Base-by-base conservation (phyloP, 1,140 invertebrate genomes). In the Heliconius congener region DNA sequence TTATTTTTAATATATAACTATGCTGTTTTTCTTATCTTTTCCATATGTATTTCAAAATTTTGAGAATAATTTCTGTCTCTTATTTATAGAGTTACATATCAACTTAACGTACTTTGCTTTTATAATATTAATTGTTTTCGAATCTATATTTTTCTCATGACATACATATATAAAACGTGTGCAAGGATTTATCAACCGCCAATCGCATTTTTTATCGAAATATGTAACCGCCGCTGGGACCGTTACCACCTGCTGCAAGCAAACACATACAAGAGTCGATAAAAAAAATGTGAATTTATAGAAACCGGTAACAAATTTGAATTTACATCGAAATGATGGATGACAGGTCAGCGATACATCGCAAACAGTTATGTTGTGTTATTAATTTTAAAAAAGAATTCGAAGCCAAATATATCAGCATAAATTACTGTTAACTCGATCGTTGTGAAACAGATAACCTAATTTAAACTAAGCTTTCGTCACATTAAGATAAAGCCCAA, bases 211-310 rank as follows among this genome's bases (percentile, higher is more conserved):
- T 92, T 93, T 91, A 86, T 83, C 84, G 70, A 34, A 83, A 90
- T 83, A 87, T 89, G 87, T 90, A 93, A 93, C 92, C 89, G 92
- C 84, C 92, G 86, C 57, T 60, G 80, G 76, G 83, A 89, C 92
- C 92, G 92, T 93, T 93, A 91, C 57, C 92, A 92, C 91, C 92
- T 91, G 90, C 84, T 83, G 74, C 74, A 71, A 76, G 60, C 74
- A 27, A 42, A 77, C 72, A 57, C 11, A 76, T 46, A 77, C 60
- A 78, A 46, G 71, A 77, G 6, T n/a, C 27, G n/a, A 76, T 70
- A 79, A 81, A 60, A 81, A 60, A 71, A 80, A 75, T 74, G 42
- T 77, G 71, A 57, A 84, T 81, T 80, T 71, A 13, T 8, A 78
- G 57, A 84, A 84, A 84, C 83, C 81, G 78, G 81, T 83, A 81